These are phyloP conservation scores for Drosophila truncata DNA, from an alignment of 1,140 invertebrate genomes.

Conservation along the genomic window DNA sequence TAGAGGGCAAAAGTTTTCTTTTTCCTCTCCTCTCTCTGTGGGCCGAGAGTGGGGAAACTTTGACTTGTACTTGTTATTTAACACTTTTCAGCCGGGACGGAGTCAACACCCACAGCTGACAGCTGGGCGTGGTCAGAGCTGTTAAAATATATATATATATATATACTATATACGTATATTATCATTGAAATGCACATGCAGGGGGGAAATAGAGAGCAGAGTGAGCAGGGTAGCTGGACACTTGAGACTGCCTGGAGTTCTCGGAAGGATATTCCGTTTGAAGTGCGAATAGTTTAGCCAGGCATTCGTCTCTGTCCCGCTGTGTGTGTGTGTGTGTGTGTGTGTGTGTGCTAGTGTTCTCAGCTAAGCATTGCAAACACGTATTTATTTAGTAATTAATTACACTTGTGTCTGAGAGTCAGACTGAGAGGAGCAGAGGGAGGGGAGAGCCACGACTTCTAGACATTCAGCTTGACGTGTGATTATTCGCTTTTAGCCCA, in stretches of 20 bases:
- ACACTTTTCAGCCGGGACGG: slow-evolving; percentile 38
- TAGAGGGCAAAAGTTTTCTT: slow-evolving; percentile 36
- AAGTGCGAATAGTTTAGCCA: slow-evolving; percentile 74
- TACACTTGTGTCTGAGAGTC: slow-evolving; percentile 59
- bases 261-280: slow-evolving; percentile 50
- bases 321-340: slow-evolving; percentile 11
- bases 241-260: slow-evolving; percentile 54
- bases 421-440: not conserved
- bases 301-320: slow-evolving; percentile 21
- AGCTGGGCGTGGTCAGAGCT: slow-evolving; percentile 37
- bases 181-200: slow-evolving; percentile 34
- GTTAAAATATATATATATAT: slow-evolving; percentile 15
- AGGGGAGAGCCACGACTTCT: slow-evolving; percentile 27
- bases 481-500: slow-evolving; percentile 63
- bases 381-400: slow-evolving; percentile 80
- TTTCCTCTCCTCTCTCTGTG: not conserved
- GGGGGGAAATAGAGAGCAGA: not conserved
- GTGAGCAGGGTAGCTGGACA: slow-evolving; percentile 4
- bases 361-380: slow-evolving; percentile 65
- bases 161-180: slow-evolving; percentile 16
- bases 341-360: slow-evolving; percentile 17
- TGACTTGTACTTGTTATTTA: slow-evolving; percentile 67
- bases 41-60: slow-evolving; percentile 8
- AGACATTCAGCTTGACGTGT: slow-evolving; percentile 61
- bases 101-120: slow-evolving; percentile 37